phyloP scores from a whole-genome alignment of 2,797 vertebrate species.

The Heliangelus exortis region DNA sequence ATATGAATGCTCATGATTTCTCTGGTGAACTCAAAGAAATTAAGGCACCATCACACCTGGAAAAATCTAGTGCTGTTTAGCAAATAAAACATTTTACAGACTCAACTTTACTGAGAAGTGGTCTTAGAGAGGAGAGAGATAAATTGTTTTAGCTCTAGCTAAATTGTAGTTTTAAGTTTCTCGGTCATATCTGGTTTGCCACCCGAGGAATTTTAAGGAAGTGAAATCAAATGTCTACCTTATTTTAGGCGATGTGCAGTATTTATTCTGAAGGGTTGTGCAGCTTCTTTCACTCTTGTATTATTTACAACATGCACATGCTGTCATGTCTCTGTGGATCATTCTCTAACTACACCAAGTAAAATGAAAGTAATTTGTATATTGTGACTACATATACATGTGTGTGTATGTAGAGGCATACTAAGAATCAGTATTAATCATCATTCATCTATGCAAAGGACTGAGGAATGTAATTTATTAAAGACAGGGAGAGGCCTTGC shows the following conservation, averaged over 20 bases:
- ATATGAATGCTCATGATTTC: neutral
- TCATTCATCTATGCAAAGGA: neutral
- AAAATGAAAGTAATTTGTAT: conserved; percentile 24
- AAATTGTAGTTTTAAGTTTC: neutral
- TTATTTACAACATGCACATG: conserved; percentile 10
- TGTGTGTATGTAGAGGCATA: neutral
- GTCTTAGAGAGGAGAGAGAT: neutral
- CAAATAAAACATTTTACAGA: conserved; percentile 9
- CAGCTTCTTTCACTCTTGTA: conserved; percentile 22
- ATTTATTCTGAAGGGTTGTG: conserved; percentile 30
- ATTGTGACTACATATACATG: neutral
- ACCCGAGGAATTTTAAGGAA: neutral
- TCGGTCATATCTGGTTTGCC: neutral
- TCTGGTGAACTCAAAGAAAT: neutral
- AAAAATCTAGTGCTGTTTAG: conserved; percentile 3
- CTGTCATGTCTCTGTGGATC: neutral
- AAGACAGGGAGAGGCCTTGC: neutral
- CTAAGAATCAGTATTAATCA: neutral
- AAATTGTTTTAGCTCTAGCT: conserved; percentile 1
- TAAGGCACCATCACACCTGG: neutral
- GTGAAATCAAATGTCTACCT: conserved; percentile 23
- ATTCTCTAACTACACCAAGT: neutral
- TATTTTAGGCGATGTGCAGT: conserved; percentile 19
- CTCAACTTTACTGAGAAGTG: neutral
- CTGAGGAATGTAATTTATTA: neutral